Evolutionary conservation across 23 tunicate species (phyloP).

Genomic region (Halocynthia roretzi): DNA sequence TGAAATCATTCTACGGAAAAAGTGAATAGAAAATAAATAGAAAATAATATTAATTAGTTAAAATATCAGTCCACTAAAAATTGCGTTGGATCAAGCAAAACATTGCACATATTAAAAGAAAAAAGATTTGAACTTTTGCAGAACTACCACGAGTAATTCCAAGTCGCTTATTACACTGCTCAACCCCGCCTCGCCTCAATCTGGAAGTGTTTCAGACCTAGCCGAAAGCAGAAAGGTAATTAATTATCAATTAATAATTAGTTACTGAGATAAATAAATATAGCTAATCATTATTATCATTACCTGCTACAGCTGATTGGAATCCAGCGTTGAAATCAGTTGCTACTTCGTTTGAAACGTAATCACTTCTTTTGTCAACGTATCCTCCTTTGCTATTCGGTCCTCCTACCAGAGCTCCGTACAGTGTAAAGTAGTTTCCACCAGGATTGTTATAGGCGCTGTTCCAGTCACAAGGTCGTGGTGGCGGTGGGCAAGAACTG

Average conservation of each 20-base stretch:
- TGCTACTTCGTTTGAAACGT: slow-evolving; percentile 80
- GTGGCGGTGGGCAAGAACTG: slow-evolving; percentile 83
- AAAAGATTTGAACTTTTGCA: too few species aligned
- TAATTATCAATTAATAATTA: too few species aligned
- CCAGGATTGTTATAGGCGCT: slow-evolving; percentile 22
- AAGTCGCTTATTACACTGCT: too few species aligned
- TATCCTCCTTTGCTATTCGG: slow-evolving; percentile 49
- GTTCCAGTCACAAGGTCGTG: slow-evolving; percentile 69
- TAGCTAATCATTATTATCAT: neutral
- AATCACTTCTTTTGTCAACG: slow-evolving; percentile 63
- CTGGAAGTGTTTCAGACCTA: slow-evolving; percentile 28
- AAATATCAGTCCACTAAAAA: too few species aligned
- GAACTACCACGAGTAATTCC: too few species aligned
- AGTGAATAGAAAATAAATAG: too few species aligned
- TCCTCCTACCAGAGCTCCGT: slow-evolving; percentile 85
- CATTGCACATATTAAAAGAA: too few species aligned
- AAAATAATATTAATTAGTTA: too few species aligned
- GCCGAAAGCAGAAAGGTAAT: neutral
- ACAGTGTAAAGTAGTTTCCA: slow-evolving; percentile 54
- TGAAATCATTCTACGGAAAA: too few species aligned
- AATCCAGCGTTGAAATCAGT: slow-evolving; percentile 91
- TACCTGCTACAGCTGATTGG: slow-evolving; percentile 85
- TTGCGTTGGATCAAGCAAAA: too few species aligned
- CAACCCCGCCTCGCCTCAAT: neutral
- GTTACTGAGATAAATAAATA: neutral